phyloP scores from a whole-genome alignment of 2,113 vertebrate species.

The Microcebus griseorufus region DNA sequence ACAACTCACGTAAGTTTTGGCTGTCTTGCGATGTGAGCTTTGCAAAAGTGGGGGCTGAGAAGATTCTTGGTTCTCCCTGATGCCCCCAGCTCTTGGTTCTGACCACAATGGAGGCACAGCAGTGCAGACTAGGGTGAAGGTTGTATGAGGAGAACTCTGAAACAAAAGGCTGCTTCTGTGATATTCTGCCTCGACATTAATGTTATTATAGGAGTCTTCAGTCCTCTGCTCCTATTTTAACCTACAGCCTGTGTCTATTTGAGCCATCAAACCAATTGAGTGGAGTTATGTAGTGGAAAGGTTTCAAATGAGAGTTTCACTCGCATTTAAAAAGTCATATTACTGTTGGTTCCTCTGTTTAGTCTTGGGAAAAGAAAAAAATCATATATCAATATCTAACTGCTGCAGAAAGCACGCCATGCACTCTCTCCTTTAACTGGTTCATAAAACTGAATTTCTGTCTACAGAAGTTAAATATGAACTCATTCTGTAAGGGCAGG shows the following conservation, averaged over 20 bases:
- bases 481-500: slow-evolving; percentile 54
- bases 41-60: background rate
- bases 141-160: slow-evolving; percentile 25
- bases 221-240: slow-evolving; percentile 61
- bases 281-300: slow-evolving; percentile 78
- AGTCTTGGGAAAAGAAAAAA: slow-evolving; percentile 74
- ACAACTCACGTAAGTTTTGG: fast-evolving
- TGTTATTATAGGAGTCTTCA: slow-evolving; percentile 52
- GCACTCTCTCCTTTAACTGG: slow-evolving; percentile 64
- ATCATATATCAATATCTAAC: slow-evolving; percentile 73
- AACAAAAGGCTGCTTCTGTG: slow-evolving; percentile 2
- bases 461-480: slow-evolving; percentile 65
- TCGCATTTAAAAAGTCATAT: slow-evolving; percentile 75
- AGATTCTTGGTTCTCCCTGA: background rate
- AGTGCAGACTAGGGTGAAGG: slow-evolving; percentile 1
- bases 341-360: slow-evolving; percentile 45
- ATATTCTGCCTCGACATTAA: slow-evolving; percentile 45
- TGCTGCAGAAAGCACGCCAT: slow-evolving; percentile 52
- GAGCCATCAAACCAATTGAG: slow-evolving; percentile 66
- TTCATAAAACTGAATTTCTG: slow-evolving; percentile 72
- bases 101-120: background rate
- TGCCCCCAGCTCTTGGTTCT: fast-evolving
- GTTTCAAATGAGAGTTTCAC: slow-evolving; percentile 71
- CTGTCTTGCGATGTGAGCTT: background rate
- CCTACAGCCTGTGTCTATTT: slow-evolving; percentile 67